A percentile compares a stretch with the other conserved stretches of the same genome.
phyloP scores from a whole-genome alignment of 2,888 invertebrate species.

The Ligdia adustata region DNA sequence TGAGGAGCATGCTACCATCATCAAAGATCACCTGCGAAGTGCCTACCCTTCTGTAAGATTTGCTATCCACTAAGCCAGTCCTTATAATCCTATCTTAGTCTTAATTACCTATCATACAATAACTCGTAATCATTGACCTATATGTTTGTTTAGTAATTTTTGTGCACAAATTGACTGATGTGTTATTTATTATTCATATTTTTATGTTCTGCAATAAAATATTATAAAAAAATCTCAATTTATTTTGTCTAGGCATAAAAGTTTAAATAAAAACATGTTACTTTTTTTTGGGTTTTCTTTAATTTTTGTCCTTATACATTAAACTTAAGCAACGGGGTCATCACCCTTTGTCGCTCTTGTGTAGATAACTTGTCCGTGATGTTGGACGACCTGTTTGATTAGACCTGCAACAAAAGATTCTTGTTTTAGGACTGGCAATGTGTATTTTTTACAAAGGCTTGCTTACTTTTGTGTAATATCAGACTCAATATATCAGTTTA shows the following conservation, averaged over 20 bases:
- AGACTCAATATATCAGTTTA: conserved; percentile 87
- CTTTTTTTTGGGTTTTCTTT: conserved; percentile 52
- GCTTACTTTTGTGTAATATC: conserved; percentile 49
- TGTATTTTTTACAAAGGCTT: too few relatives aligned
- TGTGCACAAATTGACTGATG: too few relatives aligned
- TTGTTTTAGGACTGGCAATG: conserved; percentile 1
- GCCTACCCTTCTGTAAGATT: conserved; percentile 67
- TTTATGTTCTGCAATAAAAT: too few relatives aligned
- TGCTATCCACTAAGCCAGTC: too few relatives aligned
- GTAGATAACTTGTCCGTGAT: conserved; percentile 98
- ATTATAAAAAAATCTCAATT: too few relatives aligned
- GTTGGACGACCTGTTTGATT: conserved; percentile 98
- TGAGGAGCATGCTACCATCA: conserved; percentile 62
- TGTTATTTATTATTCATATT: too few relatives aligned
- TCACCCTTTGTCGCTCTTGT: conserved; percentile 98
- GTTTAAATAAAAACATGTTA: not conserved
- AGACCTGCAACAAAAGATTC: conserved; percentile 85
- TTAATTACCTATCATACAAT: too few relatives aligned
- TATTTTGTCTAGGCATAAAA: too few relatives aligned
- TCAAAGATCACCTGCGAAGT: conserved; percentile 63
- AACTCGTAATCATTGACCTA: too few relatives aligned
- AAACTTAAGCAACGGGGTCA: conserved; percentile 89
- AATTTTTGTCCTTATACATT: conserved; percentile 75
- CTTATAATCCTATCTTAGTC: too few relatives aligned
- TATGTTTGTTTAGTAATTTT: too few relatives aligned